Base-by-base conservation (phyloP, 2,888 invertebrate species). In the Aphidius colemani region DNA sequence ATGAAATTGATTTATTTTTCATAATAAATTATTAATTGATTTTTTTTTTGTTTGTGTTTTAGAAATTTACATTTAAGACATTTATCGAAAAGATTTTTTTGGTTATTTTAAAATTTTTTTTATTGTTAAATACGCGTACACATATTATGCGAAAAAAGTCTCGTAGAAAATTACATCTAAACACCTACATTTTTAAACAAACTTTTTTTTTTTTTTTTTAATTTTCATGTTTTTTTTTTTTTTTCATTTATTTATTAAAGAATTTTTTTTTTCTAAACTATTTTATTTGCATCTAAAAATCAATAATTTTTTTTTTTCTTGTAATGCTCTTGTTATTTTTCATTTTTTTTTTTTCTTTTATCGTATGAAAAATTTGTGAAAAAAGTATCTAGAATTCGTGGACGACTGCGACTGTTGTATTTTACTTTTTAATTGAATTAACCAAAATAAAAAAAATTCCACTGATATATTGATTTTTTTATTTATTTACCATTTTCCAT, bases 151-250 rank as follows among this genome's bases (percentile, higher is more conserved):
- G 66, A 66, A 66, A 71, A 66, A 66, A 63, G 64, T 63, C 48
- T 61, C 69, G 69, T 72, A 71, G 65, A 71, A 71, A 72, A 72
- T 70, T 68, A 72, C 66, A 48, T 61, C 67, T 67, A 70, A 30
- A 30, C 59, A 60, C 44, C 68, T 69, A 66, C 57, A 39, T 46
- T 57, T 39, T 30, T 57, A 18, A 45, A 46, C 46, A 13, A 57
- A 46, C 39, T 46, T 46, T 18, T 44, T 45, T 13, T 45, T 45
- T 56, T 43, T 46, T 45, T 57, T 57, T 57, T n/a, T n/a, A n/a
- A n/a, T n/a, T n/a, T n/a, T n/a, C n/a, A n/a, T n/a, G n/a, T n/a
- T 57, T 39, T 45, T 53, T 9, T 8, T 50, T 48, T 51, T 30
- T 59, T 60, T 65, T 66, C 63, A 50, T 64, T 66, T 61, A 53